A percentile compares a stretch with the other conserved stretches of the same genome.
Evolutionary conservation across 2,113 vertebrate genomes (phyloP).

Genomic region (Cinclus cinclus): DNA sequence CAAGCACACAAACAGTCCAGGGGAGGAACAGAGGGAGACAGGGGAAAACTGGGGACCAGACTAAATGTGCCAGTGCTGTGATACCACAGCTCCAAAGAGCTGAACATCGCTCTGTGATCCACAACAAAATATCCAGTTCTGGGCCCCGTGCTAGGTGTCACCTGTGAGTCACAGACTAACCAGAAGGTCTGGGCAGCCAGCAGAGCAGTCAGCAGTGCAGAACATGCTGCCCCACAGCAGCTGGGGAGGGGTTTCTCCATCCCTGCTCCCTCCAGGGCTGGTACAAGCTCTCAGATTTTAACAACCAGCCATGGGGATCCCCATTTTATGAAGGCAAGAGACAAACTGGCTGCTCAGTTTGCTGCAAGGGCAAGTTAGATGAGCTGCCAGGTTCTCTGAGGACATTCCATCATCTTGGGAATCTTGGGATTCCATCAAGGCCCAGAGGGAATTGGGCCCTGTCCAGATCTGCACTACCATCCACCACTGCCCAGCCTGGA

Average conservation of each 20-base stretch:
- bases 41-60: background rate
- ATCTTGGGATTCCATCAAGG: background rate
- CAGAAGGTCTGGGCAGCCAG: background rate
- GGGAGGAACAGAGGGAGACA: background rate
- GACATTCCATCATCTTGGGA: too few relatives aligned
- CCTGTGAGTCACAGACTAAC: background rate
- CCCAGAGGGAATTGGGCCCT: background rate
- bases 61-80: background rate
- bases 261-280: background rate
- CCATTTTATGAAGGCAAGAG: accelerated
- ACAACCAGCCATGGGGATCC: background rate
- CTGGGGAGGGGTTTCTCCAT: background rate
- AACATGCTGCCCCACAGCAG: accelerated
- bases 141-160: accelerated
- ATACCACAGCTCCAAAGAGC: background rate
- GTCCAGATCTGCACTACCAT: background rate
- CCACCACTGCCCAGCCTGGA: background rate
- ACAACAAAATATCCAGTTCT: background rate
- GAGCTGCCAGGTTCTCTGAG: background rate
- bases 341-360: background rate
- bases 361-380: background rate
- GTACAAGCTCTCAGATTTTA: background rate
- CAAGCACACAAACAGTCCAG: background rate
- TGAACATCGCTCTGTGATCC: background rate
- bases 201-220: background rate